These are phyloP conservation scores for Festucalex cinctus DNA, from an alignment of 2,113 vertebrate genomes.

Conservation along the genomic window DNA sequence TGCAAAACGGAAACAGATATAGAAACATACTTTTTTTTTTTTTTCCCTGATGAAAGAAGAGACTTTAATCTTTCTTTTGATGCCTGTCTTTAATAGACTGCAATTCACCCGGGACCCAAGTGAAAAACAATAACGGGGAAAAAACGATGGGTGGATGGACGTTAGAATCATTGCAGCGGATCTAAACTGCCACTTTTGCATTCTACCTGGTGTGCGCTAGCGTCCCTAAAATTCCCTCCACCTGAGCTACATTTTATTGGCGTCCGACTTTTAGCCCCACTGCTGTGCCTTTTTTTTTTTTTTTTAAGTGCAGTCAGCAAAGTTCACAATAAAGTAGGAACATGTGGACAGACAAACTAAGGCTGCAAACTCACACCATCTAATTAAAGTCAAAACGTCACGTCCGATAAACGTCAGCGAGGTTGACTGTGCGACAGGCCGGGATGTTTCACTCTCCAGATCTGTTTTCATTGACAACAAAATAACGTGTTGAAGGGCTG, in stretches of 20 bases:
- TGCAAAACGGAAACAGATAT: too few species aligned
- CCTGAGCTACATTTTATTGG: slow-evolving; percentile 33
- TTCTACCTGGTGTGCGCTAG: not conserved
- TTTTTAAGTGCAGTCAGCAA: slow-evolving; percentile 35
- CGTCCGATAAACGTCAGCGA: slow-evolving; percentile 18
- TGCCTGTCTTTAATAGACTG: too few species aligned
- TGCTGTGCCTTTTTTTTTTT: slow-evolving; percentile 18
- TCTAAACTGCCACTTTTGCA: not conserved
- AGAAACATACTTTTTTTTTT: too few species aligned
- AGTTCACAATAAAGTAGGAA: slow-evolving; percentile 55
- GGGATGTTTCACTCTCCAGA: slow-evolving; percentile 6
- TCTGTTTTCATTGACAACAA: slow-evolving; percentile 22
- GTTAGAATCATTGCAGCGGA: not conserved
- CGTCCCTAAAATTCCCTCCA: not conserved
- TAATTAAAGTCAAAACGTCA: slow-evolving; percentile 48
- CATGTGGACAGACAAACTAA: slow-evolving; percentile 57
- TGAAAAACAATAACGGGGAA: too few species aligned
- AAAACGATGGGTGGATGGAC: not conserved
- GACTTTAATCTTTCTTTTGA: too few species aligned
- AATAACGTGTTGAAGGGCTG: slow-evolving; percentile 10
- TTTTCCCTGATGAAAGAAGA: too few species aligned
- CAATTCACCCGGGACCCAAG: too few species aligned
- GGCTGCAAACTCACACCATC: slow-evolving; percentile 26
- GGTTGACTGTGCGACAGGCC: slow-evolving; percentile 7
- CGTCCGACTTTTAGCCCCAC: slow-evolving; percentile 31